Percentiles rank a stretch among this genome's conserved stretches.
Evolutionary conservation across 2,888 invertebrate genomes (phyloP).

Genomic region (Tryphoninae sp.): DNA sequence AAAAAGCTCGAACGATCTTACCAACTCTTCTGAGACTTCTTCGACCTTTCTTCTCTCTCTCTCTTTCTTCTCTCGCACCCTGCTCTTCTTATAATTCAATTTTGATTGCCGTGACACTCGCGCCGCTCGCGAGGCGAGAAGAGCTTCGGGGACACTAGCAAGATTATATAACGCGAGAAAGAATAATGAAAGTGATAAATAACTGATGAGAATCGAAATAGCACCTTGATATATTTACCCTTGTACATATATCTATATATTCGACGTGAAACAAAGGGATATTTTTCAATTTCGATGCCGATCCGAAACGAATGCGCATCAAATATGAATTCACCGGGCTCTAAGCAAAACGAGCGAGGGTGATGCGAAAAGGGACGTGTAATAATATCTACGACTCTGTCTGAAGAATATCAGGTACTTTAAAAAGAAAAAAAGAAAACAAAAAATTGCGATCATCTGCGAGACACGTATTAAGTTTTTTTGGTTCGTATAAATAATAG

Average conservation of each 20-base stretch:
- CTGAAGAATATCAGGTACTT: constrained; percentile 28
- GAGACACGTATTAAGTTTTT: no score
- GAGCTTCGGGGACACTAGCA: constrained; percentile 61
- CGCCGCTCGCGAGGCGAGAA: constrained; percentile 68
- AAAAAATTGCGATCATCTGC: background rate
- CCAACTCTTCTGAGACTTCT: constrained; percentile 15
- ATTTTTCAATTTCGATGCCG: constrained; percentile 75
- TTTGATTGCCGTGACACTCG: constrained; percentile 75
- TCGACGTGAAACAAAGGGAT: constrained; percentile 67
- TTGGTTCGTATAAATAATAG: no score
- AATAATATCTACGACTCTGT: constrained; percentile 19
- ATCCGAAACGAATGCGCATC: constrained; percentile 74
- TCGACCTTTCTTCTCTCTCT: constrained; percentile 12
- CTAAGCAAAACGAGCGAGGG: constrained; percentile 24
- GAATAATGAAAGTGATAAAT: constrained; percentile 79
- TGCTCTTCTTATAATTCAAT: constrained; percentile 74
- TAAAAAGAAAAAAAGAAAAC: background rate
- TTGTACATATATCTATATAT: background rate
- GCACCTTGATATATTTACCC: constrained; percentile 8
- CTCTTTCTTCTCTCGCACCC: constrained; percentile 36
- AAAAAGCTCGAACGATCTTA: constrained; percentile 3
- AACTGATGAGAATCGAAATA: constrained; percentile 78
- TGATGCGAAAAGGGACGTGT: constrained; percentile 8
- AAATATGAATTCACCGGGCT: constrained; percentile 71
- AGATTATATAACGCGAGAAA: constrained; percentile 61